These are phyloP conservation scores for Ammodytes dubius DNA, from an alignment of 2,113 vertebrate genomes.

Conservation along the genomic window DNA sequence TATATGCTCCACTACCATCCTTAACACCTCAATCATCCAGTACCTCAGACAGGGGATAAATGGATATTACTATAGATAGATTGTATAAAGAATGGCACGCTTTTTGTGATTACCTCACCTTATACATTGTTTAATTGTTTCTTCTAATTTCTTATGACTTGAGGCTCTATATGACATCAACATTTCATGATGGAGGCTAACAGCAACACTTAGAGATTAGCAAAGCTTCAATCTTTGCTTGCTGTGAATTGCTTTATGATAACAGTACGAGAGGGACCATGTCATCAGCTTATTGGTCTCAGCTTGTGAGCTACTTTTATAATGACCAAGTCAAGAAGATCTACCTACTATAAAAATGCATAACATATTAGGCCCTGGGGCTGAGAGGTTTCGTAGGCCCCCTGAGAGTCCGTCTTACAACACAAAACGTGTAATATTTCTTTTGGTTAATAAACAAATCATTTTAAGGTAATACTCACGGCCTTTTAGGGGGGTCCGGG, in stretches of 20 bases:
- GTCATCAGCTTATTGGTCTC: not conserved
- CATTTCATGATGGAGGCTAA: not conserved
- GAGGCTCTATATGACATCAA: not conserved
- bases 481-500: too few relatives aligned
- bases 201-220: not conserved
- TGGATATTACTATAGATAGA: not conserved
- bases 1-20: constrained; percentile 11
- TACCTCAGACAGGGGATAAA: not conserved
- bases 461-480: too few relatives aligned
- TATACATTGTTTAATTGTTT: not conserved
- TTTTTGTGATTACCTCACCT: not conserved
- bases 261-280: not conserved
- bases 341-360: too few relatives aligned
- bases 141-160: not conserved
- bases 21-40: not conserved
- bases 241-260: constrained; percentile 3
- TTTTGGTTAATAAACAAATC: too few relatives aligned
- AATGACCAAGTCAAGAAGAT: too few relatives aligned
- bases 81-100: not conserved
- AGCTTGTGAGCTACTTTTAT: too few relatives aligned
- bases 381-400: too few relatives aligned
- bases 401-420: too few relatives aligned
- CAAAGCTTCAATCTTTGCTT: not conserved
- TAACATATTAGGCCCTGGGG: too few relatives aligned
- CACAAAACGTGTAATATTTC: too few relatives aligned